Conservation (phyloP, 1,140 invertebrate species). For the Lethrus apterus region DNA sequence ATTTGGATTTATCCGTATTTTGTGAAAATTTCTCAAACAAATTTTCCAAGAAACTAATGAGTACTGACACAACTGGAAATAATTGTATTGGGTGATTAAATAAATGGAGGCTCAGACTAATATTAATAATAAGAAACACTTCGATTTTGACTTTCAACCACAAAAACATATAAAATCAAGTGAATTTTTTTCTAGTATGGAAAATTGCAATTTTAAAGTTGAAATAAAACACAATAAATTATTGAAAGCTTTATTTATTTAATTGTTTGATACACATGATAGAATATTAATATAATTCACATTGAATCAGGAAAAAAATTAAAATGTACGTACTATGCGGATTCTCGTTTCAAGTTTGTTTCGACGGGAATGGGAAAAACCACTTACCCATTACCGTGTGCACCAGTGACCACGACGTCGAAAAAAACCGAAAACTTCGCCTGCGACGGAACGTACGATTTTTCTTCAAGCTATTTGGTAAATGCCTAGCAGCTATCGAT, state of each 20-base stretch:
- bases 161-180: too few relatives aligned
- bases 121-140: too few relatives aligned
- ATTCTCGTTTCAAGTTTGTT: background rate
- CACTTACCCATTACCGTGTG: constrained; percentile 26
- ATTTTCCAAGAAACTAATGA: too few relatives aligned
- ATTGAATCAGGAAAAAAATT: constrained; percentile 12
- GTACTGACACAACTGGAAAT: too few relatives aligned
- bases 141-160: too few relatives aligned
- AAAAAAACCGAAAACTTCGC: constrained; percentile 6
- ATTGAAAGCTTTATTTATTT: constrained; percentile 34
- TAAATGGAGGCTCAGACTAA: too few relatives aligned
- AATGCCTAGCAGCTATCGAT: constrained; percentile 19
- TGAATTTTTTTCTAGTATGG: too few relatives aligned
- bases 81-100: too few relatives aligned
- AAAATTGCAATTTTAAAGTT: too few relatives aligned
- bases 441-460: constrained; percentile 4
- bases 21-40: too few relatives aligned
- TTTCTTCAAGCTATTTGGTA: constrained; percentile 26
- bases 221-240: constrained; percentile 14
- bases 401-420: constrained; percentile 7
- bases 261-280: constrained; percentile 31
- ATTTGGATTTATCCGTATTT: too few relatives aligned
- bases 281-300: constrained; percentile 24
- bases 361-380: constrained; percentile 22
- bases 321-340: constrained; percentile 7